Percentiles rank a stretch among this genome's conserved stretches.
These are phyloP conservation scores for Camarhynchus parvulus DNA, from an alignment of 2,113 vertebrate genomes.

Conservation along the genomic window DNA sequence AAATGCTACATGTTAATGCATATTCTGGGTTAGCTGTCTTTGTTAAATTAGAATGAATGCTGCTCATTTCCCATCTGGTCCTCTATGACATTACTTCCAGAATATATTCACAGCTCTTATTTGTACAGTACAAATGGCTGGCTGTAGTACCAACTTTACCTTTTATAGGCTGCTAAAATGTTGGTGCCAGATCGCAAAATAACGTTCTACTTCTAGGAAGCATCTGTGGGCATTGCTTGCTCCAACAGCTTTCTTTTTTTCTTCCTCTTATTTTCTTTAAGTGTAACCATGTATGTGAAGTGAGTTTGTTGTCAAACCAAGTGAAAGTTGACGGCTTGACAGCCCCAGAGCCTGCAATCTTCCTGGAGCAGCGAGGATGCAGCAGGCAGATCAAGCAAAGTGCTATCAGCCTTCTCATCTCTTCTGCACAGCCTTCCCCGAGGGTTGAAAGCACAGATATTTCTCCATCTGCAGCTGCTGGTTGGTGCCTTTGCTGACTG, in stretches of 20 bases:
- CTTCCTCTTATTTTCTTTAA: constrained; percentile 54
- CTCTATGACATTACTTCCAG: constrained; percentile 71
- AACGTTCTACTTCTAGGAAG: constrained; percentile 57
- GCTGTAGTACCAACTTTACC: constrained; percentile 71
- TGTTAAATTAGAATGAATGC: constrained; percentile 70
- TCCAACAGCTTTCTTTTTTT: constrained; percentile 59
- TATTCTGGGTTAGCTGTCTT: constrained; percentile 68
- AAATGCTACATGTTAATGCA: constrained; percentile 64
- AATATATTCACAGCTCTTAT: constrained; percentile 72
- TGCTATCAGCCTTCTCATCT: constrained; percentile 50
- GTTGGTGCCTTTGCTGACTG: constrained; percentile 1
- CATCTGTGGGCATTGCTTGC: constrained; percentile 50
- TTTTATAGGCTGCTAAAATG: constrained; percentile 65
- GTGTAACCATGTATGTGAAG: constrained; percentile 43
- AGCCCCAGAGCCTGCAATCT: constrained; percentile 6
- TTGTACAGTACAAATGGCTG: constrained; percentile 65
- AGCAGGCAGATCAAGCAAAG: background rate
- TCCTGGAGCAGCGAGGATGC: background rate
- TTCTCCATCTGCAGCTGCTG: constrained; percentile 46
- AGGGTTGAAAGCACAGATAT: constrained; percentile 36
- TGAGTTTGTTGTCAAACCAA: constrained; percentile 66
- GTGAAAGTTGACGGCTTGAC: constrained; percentile 58
- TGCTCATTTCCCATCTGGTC: constrained; percentile 75
- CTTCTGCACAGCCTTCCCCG: background rate
- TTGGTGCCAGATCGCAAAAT: constrained; percentile 60